Evolutionary conservation across 2,113 vertebrate genomes (phyloP), one percentile per base, ranked within the genome.

Genomic region (Aspidoscelis tigris): DNA sequence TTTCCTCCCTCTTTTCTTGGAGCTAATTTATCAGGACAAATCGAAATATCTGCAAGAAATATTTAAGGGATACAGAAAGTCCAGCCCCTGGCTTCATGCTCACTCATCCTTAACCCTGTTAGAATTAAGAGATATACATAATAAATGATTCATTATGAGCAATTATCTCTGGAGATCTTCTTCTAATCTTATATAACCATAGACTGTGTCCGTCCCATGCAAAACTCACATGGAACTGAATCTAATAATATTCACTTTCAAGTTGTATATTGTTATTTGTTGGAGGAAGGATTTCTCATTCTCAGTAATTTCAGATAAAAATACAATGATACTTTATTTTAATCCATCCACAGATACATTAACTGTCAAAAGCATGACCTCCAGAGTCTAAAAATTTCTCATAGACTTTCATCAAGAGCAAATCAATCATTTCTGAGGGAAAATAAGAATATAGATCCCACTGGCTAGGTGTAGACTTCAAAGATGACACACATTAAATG

Each of bases 101-200:
- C 90, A 92, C 80, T 93, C 89, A 92, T 91, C 87, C 93, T 92
- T 92, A 92, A 89, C 91, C 85, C 86, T 47, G 84, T 81, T 81
- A 90, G 90, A 93, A 93, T 93, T 90, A 92, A 89, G 73, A 93
- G 87, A 84, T 88, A 87, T 86, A 88, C 76, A 88, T 90, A 94
- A 91, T 91, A 93, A 95, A 93, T 93, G 84, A 93, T 94, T 94
- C 88, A 92, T 92, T 94, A 88, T 86, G 68, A 90, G 81, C 1
- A 0, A 92, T 81, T 94, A 90, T 92, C 84, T 91, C 86, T 90
- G 80, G 86, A 92, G 93, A 91, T 81, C 87, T 91, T 61, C 91
- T 93, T 91, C 82, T 81, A 94, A 90, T 58, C 83, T 93, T 91
- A 86, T 89, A 76, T 93, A 94, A 94, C 87, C 83, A 84, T 10